Evolutionary conservation across 2,113 vertebrate species (phyloP).

Genomic region (Mystacornis crossleyi): DNA sequence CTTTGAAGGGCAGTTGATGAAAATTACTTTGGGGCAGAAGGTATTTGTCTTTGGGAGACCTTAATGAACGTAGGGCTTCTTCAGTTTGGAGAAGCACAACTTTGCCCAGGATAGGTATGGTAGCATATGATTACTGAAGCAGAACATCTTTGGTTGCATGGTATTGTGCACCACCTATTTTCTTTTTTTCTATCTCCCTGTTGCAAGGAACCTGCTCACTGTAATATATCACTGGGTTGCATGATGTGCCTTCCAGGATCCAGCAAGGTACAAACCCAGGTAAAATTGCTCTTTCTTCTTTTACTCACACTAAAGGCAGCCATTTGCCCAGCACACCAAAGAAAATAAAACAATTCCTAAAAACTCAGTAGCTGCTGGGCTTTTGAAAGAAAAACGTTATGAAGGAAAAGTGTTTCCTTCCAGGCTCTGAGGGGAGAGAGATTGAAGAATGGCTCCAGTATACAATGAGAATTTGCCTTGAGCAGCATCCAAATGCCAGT

Average conservation of each 20-base stretch:
- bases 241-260: neutral
- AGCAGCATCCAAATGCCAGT: neutral
- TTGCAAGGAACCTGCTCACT: neutral
- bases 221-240: neutral
- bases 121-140: neutral
- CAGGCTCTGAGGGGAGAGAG: neutral
- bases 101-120: neutral
- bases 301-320: neutral
- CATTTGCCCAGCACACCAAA: neutral
- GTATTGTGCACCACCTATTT: neutral
- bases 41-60: neutral
- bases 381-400: neutral
- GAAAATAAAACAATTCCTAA: neutral
- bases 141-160: neutral
- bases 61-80: neutral
- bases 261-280: neutral
- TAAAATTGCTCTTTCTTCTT: neutral
- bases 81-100: neutral
- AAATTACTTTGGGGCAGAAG: neutral
- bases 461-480: neutral
- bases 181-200: fast-evolving
- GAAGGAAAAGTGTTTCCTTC: neutral
- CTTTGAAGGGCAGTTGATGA: neutral
- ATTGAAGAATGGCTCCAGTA: neutral
- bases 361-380: neutral